A percentile compares a stretch with the other conserved stretches of the same genome.
Evolutionary conservation across 2,113 vertebrate species (phyloP).

Genomic region (Octodon degus): DNA sequence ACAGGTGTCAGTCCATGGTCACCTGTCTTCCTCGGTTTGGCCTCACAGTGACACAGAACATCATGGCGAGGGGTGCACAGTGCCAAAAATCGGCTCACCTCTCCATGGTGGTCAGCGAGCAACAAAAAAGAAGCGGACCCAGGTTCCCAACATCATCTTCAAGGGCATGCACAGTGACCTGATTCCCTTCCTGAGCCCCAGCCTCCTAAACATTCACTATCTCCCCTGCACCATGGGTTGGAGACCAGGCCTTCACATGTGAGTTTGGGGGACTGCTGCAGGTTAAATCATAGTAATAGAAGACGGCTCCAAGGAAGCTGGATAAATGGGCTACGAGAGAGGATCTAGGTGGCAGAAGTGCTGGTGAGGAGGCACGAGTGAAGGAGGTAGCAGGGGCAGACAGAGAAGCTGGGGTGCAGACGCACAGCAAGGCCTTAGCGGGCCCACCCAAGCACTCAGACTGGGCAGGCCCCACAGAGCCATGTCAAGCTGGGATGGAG

Average conservation of each 20-base stretch:
- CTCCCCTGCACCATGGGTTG: background rate
- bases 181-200: background rate
- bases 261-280: background rate
- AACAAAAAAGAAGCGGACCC: background rate
- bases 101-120: background rate
- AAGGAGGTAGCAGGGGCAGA: background rate
- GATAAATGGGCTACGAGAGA: too few species aligned
- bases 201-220: background rate
- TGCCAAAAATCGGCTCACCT: background rate
- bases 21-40: background rate
- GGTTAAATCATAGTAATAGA: background rate
- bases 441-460: background rate
- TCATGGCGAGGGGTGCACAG: background rate
- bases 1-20: background rate
- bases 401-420: background rate
- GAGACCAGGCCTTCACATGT: background rate
- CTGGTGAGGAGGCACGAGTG: background rate
- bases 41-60: background rate
- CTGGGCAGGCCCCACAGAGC: background rate
- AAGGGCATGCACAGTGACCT: background rate
- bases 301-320: background rate
- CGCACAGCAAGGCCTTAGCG: fast-evolving
- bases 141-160: too few species aligned
- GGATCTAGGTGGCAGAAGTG: background rate
- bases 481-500: background rate